Conservation (phyloP, 2,888 invertebrate species). For the Microctonus aethiopoides region DNA sequence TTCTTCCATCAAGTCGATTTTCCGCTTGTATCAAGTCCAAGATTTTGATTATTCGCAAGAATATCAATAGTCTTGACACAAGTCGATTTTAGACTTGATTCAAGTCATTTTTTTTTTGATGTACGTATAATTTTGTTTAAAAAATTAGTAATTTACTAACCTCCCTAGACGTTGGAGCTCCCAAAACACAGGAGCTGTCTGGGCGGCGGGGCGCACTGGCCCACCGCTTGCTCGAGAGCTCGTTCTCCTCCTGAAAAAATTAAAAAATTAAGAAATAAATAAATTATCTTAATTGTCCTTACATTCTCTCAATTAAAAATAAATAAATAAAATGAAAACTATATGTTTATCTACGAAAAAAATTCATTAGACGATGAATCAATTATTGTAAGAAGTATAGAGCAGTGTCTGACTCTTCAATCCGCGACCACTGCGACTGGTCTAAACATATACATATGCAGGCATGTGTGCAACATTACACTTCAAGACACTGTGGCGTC, state of each 20-base stretch:
- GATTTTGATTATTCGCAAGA: too few relatives aligned
- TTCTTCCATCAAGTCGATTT: too few relatives aligned
- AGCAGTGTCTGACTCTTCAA: conserved; percentile 21
- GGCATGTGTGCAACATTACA: too few relatives aligned
- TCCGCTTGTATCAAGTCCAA: too few relatives aligned
- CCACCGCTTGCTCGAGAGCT: conserved; percentile 77
- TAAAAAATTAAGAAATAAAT: conserved; percentile 28
- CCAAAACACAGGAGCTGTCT: conserved; percentile 66
- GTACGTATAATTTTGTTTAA: too few relatives aligned
- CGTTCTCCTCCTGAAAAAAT: conserved; percentile 76
- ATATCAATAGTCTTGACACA: too few relatives aligned
- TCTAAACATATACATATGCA: conserved; percentile 13
- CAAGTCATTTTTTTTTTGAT: too few relatives aligned
- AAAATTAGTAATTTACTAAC: conserved; percentile 37
- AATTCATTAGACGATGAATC: conserved; percentile 45
- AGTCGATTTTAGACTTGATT: too few relatives aligned
- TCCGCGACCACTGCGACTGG: conserved; percentile 8
- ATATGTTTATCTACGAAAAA: background rate
- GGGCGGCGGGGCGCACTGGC: conserved; percentile 75
- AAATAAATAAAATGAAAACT: conserved; percentile 4
- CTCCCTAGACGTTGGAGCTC: conserved; percentile 66
- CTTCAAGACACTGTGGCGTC: conserved; percentile 9
- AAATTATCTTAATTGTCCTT: background rate
- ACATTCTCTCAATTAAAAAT: background rate
- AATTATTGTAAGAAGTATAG: conserved; percentile 48